phyloP scores from a whole-genome alignment of 2,888 invertebrate species.

The Agrochola lota region DNA sequence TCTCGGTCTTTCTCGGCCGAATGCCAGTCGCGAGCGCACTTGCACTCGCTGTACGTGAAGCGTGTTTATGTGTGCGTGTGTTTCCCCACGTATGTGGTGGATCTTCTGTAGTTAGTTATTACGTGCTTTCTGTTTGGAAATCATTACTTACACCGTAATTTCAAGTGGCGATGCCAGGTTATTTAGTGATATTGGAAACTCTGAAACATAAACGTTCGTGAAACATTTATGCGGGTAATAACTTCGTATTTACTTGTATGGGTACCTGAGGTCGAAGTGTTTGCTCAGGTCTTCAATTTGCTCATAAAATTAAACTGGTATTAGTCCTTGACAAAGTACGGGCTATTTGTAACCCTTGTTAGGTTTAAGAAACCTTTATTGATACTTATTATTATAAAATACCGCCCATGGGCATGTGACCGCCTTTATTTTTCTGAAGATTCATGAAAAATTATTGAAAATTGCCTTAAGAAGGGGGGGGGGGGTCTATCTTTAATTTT shows the following conservation, averaged over 20 bases:
- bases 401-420: no score
- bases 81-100: neutral
- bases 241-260: conserved; percentile 55
- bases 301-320: conserved; percentile 54
- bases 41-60: neutral
- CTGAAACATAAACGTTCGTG: conserved; percentile 46
- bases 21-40: no score
- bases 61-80: neutral
- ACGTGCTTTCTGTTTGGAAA: conserved; percentile 37
- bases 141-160: conserved; percentile 59
- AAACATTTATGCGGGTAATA: conserved; percentile 56
- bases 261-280: conserved; percentile 49
- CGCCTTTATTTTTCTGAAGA: no score
- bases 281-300: conserved; percentile 55
- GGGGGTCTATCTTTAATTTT: no score
- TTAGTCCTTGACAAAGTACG: conserved; percentile 47
- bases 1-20: neutral
- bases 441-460: no score
- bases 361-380: conserved; percentile 8
- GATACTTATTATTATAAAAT: no score
- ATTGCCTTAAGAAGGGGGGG: no score
- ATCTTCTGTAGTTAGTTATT: conserved; percentile 4
- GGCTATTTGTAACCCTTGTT: conserved; percentile 20
- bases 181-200: conserved; percentile 59
- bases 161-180: conserved; percentile 58